A percentile compares a stretch with the other conserved stretches of the same genome.
phyloP scores from a whole-genome alignment of 1,140 invertebrate species.

The Aricia agestis region DNA sequence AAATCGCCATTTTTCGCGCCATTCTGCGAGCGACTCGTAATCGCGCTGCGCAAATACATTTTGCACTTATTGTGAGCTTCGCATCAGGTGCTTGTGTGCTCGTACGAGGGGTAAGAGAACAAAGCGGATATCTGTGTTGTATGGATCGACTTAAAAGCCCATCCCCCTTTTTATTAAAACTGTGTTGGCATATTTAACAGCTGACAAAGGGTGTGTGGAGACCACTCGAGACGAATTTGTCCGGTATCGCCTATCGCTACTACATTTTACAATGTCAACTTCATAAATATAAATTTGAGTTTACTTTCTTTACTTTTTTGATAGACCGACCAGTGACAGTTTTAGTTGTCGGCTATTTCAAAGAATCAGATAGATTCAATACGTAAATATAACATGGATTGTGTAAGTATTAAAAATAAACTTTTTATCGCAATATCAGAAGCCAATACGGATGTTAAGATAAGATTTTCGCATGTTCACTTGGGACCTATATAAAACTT shows the following conservation, averaged over 20 bases:
- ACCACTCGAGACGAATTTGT: neutral
- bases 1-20: neutral
- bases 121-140: conserved; percentile 52
- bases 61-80: conserved; percentile 56
- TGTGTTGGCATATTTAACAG: conserved; percentile 39
- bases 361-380: too few species aligned
- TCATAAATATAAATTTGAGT: neutral
- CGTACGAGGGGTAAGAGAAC: conserved; percentile 45
- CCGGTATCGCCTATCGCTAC: neutral
- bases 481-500: too few species aligned
- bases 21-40: conserved; percentile 41
- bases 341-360: neutral
- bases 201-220: conserved; percentile 12
- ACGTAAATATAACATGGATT: too few species aligned
- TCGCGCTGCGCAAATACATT: conserved; percentile 62
- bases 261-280: neutral
- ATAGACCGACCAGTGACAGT: neutral
- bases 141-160: conserved; percentile 49
- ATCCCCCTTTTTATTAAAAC: conserved; percentile 45
- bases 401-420: too few species aligned
- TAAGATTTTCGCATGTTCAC: too few species aligned
- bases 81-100: conserved; percentile 53
- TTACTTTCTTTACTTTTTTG: neutral
- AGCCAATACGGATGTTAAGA: too few species aligned
- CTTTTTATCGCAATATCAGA: too few species aligned